A percentile compares a stretch with the other conserved stretches of the same genome.
Conservation (phyloP, 2,113 vertebrate genomes). For the Pedetes capensis region DNA sequence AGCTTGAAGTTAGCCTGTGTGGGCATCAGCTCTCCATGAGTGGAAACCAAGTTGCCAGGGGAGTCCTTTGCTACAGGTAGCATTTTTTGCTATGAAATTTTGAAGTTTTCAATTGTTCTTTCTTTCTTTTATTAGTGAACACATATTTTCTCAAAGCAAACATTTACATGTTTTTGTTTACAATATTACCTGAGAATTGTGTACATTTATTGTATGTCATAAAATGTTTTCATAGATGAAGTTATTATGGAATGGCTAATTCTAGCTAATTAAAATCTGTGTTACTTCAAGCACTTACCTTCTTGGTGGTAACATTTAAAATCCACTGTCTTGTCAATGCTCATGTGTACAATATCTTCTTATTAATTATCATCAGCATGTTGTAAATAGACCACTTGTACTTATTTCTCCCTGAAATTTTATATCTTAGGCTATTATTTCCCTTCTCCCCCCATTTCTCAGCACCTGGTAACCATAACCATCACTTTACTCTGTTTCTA, state of each 20-base stretch:
- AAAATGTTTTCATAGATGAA: not conserved
- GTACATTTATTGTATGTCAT: not conserved
- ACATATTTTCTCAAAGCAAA: not conserved
- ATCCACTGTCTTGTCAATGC: not conserved
- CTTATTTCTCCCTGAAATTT: not conserved
- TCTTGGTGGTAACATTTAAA: not conserved
- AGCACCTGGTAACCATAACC: not conserved
- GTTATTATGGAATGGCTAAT: not conserved
- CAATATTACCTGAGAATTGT: not conserved
- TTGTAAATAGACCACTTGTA: too few species aligned
- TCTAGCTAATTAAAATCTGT: not conserved
- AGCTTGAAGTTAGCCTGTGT: not conserved
- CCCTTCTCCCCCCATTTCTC: too few species aligned
- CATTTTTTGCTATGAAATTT: not conserved
- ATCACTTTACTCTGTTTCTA: not conserved
- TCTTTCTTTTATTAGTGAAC: not conserved
- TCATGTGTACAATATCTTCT: not conserved
- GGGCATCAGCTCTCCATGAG: not conserved
- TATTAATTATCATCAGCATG: not conserved
- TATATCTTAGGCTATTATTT: not conserved
- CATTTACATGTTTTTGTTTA: not conserved
- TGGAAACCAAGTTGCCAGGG: not conserved
- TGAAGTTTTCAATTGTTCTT: too few species aligned
- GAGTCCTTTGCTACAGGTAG: not conserved
- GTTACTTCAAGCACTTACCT: not conserved